Evolutionary conservation across 2,797 vertebrate genomes (phyloP).

Genomic region (Nasua narica): DNA sequence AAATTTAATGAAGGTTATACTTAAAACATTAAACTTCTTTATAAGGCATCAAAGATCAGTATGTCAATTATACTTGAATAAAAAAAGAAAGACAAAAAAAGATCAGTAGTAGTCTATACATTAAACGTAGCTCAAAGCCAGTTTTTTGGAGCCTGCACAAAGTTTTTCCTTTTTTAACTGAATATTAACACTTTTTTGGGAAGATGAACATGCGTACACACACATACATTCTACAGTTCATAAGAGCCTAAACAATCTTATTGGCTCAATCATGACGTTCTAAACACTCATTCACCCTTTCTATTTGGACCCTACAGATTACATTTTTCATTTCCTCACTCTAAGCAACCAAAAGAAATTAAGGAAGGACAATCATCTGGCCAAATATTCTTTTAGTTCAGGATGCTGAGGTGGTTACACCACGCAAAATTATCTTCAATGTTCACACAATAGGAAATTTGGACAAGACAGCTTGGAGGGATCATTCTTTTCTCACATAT

Average conservation of each 20-base stretch:
- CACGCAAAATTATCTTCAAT: background rate
- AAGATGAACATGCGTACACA: background rate
- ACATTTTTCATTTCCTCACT: background rate
- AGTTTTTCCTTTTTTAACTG: background rate
- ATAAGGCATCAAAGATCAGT: background rate
- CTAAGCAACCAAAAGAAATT: constrained; percentile 10
- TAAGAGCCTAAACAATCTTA: background rate
- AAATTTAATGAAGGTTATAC: background rate
- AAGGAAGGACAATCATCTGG: background rate
- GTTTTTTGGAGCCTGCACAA: background rate
- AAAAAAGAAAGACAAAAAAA: background rate
- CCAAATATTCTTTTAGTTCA: constrained; percentile 24
- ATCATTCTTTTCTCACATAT: background rate
- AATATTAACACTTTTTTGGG: background rate
- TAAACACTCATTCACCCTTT: background rate
- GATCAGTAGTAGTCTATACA: background rate
- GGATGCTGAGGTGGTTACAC: background rate
- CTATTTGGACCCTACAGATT: background rate
- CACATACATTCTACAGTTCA: background rate
- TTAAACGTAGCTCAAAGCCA: background rate
- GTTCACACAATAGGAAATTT: background rate
- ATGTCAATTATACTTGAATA: background rate
- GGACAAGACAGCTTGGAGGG: background rate
- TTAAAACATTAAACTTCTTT: background rate
- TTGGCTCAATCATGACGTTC: background rate